Percentiles rank a stretch among this genome's conserved stretches.
Evolutionary conservation across 2,113 vertebrate genomes (phyloP).

Genomic region (Antechinus stuartii): DNA sequence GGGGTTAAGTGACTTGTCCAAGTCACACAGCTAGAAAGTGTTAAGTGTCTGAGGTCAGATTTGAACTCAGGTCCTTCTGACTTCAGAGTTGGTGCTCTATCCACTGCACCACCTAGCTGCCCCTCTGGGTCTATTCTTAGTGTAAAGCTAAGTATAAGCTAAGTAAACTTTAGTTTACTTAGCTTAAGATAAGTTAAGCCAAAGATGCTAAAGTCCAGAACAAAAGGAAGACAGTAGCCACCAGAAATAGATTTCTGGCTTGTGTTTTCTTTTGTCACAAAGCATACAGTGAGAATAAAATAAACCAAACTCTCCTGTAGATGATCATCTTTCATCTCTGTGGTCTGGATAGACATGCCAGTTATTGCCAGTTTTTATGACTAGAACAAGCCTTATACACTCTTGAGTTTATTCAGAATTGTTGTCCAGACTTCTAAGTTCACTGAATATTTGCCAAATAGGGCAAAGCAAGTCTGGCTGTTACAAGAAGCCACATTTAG

Average conservation of each 20-base stretch:
- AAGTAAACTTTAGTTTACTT: not conserved
- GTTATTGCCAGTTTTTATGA: not conserved
- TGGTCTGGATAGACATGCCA: not conserved
- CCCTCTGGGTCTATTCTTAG: not conserved
- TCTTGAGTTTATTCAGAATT: not conserved
- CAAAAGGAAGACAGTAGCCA: not conserved
- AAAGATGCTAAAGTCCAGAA: not conserved
- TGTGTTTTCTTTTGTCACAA: not conserved
- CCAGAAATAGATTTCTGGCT: not conserved
- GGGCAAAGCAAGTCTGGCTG: not conserved
- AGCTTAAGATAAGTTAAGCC: not conserved
- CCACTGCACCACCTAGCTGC: too few relatives aligned
- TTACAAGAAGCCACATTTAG: not conserved
- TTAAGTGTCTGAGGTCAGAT: too few relatives aligned
- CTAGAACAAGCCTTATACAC: not conserved
- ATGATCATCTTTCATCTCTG: not conserved
- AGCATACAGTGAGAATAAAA: not conserved
- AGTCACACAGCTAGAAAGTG: not conserved
- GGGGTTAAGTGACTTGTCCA: not conserved
- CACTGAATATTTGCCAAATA: not conserved
- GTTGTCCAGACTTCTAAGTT: not conserved
- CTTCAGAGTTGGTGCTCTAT: too few relatives aligned
- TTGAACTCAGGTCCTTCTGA: too few relatives aligned
- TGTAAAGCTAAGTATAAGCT: too few relatives aligned
- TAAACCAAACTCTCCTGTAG: not conserved